Percentiles rank a stretch among this genome's conserved stretches.
phyloP scores from a whole-genome alignment of 2,888 invertebrate species.

The Clostera curtula region DNA sequence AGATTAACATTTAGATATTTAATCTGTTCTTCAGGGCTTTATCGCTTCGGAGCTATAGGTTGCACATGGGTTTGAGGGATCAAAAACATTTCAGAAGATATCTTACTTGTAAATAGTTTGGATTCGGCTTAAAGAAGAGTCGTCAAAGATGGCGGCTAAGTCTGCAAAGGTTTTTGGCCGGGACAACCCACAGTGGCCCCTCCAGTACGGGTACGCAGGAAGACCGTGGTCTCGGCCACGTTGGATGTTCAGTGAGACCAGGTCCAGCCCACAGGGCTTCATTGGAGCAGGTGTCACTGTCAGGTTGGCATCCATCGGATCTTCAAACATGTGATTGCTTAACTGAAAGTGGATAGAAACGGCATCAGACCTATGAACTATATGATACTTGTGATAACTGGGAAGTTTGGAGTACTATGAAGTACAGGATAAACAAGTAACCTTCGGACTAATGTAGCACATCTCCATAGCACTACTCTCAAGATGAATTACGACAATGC shows the following conservation, averaged over 20 bases:
- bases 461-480: too few relatives aligned
- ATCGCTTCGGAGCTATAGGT: too few relatives aligned
- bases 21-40: too few relatives aligned
- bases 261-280: conserved; percentile 82
- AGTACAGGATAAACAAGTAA: too few relatives aligned
- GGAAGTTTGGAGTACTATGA: too few relatives aligned
- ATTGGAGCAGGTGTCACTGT: conserved; percentile 15
- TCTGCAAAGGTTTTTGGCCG: conserved; percentile 78
- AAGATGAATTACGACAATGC: too few relatives aligned
- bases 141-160: conserved; percentile 78
- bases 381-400: too few relatives aligned
- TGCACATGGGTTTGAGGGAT: too few relatives aligned
- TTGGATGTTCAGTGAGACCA: conserved; percentile 92
- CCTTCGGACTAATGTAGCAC: too few relatives aligned
- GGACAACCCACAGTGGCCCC: conserved; percentile 82
- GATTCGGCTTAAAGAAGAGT: conserved; percentile 77
- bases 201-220: conserved; percentile 84
- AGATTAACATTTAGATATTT: too few relatives aligned
- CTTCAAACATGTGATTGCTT: conserved; percentile 81
- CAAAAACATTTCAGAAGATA: neutral
- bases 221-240: conserved; percentile 92
- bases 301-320: conserved; percentile 36
- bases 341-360: conserved; percentile 61
- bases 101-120: conserved; percentile 77
- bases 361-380: too few relatives aligned